Base-by-base conservation (phyloP, 2,113 vertebrate genomes). In the Channa maculata region DNA sequence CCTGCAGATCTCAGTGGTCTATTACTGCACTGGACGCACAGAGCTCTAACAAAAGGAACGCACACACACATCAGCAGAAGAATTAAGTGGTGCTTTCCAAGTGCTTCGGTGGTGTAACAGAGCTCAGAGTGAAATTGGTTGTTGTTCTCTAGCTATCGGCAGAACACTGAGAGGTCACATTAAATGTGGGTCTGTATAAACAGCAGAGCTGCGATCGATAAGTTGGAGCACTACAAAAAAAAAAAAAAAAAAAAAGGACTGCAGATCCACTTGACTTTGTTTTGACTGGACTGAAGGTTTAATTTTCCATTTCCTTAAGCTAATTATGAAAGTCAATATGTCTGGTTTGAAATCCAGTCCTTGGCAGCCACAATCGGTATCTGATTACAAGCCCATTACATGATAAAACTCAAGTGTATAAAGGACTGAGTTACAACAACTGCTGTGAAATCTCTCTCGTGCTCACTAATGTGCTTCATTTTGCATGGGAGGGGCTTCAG, bases 171-270 rank as follows among this genome's bases (percentile, higher is more conserved):
- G 67, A 62, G 71, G 69, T 48, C 70, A 57, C 59, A 64, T 49
- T 38, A 71, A 67, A 57, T 4, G 13, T 9, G 3, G 0, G 60
- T 50, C 59, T 65, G 4, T 60, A 68, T 58, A 65, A 81, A 73
- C 37, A 61, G 71, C 57, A 11, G 45, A 3, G 37, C 15, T 2
- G 48, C 38, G 14, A 83, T 88, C 34, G 39, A 84, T 54, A 43
- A 37, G 46, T 54, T 3, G 13, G 11, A 49, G 53, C 15, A 6
- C 10, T 11, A 41, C 51, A 24, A 14, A 12, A 43, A 1, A 8
- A 11, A 38, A 15, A 10, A 5, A 0, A 33, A 39, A 36, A 48
- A 24, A 14, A 66, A 34, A 49, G 36, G 46, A 14, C 59, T 53
- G 52, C 15, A 50, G 5, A 83, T 71, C 62, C 52, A 9, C 44